Conservation (phyloP, 1,140 invertebrate species). For the Drosophila bipectinata region DNA sequence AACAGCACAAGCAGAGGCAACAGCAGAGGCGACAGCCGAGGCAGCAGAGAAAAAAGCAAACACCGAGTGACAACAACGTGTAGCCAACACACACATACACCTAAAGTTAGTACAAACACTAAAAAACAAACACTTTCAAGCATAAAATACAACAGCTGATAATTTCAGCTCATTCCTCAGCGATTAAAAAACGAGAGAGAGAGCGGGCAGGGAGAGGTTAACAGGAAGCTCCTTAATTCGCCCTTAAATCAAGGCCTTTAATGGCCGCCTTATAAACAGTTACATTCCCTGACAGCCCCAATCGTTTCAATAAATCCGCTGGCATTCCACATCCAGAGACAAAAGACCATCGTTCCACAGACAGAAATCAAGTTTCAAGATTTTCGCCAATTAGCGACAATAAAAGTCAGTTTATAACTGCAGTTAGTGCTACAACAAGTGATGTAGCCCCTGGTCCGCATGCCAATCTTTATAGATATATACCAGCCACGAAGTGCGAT, state of each 20-base stretch:
- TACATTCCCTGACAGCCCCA: conserved; percentile 28
- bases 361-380: conserved; percentile 39
- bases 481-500: conserved; percentile 26
- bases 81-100: conserved; percentile 26
- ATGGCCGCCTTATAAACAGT: conserved; percentile 27
- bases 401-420: conserved; percentile 56
- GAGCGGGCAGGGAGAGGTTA: background rate
- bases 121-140: conserved; percentile 17
- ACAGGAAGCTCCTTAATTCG: conserved; percentile 43
- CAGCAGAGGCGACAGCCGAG: conserved; percentile 19
- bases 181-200: conserved; percentile 11
- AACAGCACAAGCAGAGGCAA: conserved; percentile 28
- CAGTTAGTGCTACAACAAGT: conserved; percentile 20
- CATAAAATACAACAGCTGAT: conserved; percentile 79
- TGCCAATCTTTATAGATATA: conserved; percentile 9
- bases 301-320: conserved; percentile 39
- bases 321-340: conserved; percentile 12
- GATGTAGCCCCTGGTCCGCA: conserved; percentile 6
- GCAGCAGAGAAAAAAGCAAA: conserved; percentile 40
- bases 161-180: conserved; percentile 39
- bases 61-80: conserved; percentile 43
- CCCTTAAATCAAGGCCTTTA: conserved; percentile 43
- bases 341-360: background rate
- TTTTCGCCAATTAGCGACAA: conserved; percentile 57
- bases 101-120: background rate